Conservation (phyloP, 2,797 vertebrate species). For the Aldrovandia affinis region DNA sequence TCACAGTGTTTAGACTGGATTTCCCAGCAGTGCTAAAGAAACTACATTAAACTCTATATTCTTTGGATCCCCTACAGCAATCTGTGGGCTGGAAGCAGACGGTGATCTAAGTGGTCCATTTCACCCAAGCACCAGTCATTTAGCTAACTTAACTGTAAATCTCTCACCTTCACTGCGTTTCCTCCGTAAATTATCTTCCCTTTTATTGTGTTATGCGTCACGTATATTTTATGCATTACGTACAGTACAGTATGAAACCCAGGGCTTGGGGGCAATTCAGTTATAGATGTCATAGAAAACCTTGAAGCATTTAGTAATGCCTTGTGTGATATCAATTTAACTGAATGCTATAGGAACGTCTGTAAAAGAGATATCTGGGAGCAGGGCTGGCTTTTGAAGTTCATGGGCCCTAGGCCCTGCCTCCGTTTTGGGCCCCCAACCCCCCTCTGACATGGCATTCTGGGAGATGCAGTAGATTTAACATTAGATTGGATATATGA, state of each 20-base stretch:
- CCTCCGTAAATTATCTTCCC: background rate
- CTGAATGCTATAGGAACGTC: background rate
- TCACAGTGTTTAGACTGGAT: slow-evolving; percentile 30
- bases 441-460: too few species aligned
- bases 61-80: background rate
- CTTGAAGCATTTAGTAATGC: background rate
- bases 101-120: background rate
- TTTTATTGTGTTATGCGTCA: background rate
- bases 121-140: background rate
- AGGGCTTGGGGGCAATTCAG: background rate
- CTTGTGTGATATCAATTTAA: background rate
- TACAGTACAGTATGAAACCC: too few species aligned
- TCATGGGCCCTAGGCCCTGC: too few species aligned
- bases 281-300: background rate
- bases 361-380: slow-evolving; percentile 8
- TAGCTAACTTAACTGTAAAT: background rate
- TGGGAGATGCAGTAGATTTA: too few species aligned
- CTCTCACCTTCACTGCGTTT: background rate
- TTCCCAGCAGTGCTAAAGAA: slow-evolving; percentile 25
- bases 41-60: slow-evolving; percentile 10
- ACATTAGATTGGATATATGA: too few species aligned
- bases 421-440: too few species aligned
- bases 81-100: slow-evolving; percentile 9
- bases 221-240: too few species aligned
- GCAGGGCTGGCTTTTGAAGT: too few species aligned